These are phyloP conservation scores for Julus scandinavius DNA, from an alignment of 2,888 invertebrate genomes.

Conservation along the genomic window DNA sequence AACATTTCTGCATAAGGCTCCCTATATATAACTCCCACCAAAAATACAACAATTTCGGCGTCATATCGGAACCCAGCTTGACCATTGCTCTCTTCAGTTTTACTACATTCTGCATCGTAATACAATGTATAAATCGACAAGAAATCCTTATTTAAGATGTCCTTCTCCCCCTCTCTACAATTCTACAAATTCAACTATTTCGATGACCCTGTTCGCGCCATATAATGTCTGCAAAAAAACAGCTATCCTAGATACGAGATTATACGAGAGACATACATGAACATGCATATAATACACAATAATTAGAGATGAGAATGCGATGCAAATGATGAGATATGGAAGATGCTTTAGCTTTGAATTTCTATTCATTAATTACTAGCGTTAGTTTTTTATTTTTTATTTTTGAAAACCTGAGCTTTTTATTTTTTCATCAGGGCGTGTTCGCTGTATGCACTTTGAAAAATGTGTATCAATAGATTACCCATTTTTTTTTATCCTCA, in stretches of 20 bases:
- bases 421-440: slow-evolving; percentile 40
- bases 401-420: slow-evolving; percentile 25
- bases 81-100: not conserved
- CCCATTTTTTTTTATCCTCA: too few species aligned
- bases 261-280: not conserved
- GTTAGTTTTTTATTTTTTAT: not conserved
- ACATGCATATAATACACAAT: slow-evolving; percentile 9
- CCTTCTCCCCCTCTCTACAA: not conserved
- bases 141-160: not conserved
- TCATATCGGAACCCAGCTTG: not conserved
- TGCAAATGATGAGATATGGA: slow-evolving; percentile 34
- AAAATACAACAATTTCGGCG: not conserved
- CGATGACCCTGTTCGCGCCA: slow-evolving; percentile 39
- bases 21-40: not conserved
- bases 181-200: not conserved
- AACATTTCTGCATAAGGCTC: not conserved
- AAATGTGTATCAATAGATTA: not conserved
- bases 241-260: not conserved
- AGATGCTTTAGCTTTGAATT: slow-evolving; percentile 12
- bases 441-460: slow-evolving; percentile 45
- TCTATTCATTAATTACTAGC: not conserved
- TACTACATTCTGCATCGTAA: not conserved
- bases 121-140: not conserved
- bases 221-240: not conserved
- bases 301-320: slow-evolving; percentile 38